phyloP scores from a whole-genome alignment of 2,797 vertebrate species.

The Picus viridis region DNA sequence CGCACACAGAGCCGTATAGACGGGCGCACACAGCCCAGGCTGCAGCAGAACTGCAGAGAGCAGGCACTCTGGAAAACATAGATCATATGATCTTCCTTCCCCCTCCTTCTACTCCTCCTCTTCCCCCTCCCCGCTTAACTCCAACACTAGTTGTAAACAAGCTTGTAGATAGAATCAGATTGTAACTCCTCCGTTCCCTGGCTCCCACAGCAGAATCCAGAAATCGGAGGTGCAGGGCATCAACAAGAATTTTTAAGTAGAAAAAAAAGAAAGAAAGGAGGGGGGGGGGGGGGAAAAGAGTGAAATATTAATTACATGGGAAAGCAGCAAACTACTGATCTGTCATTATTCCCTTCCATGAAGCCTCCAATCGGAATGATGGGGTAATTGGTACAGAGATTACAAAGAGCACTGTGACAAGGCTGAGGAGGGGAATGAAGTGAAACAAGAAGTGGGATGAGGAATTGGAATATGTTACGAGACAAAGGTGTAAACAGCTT shows the following conservation, averaged over 20 bases:
- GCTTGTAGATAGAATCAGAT: constrained; percentile 63
- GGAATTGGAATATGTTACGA: neutral
- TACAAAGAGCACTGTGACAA: neutral
- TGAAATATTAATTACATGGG: neutral
- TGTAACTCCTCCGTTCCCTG: constrained; percentile 1
- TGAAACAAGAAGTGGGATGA: neutral
- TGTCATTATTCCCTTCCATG: neutral
- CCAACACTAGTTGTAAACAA: constrained; percentile 76
- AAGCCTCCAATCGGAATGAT: neutral
- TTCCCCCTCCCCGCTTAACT: constrained; percentile 66
- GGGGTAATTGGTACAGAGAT: neutral
- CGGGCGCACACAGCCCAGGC: constrained; percentile 29
- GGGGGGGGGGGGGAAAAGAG: too few species aligned
- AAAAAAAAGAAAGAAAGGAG: neutral
- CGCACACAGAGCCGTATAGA: constrained; percentile 2
- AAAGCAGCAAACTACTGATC: neutral
- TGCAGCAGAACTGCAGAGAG: constrained; percentile 72
- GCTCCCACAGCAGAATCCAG: neutral
- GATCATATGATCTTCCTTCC: constrained; percentile 74
- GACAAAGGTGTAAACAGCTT: neutral
- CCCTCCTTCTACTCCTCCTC: constrained; percentile 71
- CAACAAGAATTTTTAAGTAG: neutral
- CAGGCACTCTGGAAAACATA: constrained; percentile 75
- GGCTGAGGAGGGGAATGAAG: neutral
- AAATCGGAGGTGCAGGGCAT: neutral